phyloP scores from a whole-genome alignment of 2,797 vertebrate genomes.

The Antennarius maculatus region DNA sequence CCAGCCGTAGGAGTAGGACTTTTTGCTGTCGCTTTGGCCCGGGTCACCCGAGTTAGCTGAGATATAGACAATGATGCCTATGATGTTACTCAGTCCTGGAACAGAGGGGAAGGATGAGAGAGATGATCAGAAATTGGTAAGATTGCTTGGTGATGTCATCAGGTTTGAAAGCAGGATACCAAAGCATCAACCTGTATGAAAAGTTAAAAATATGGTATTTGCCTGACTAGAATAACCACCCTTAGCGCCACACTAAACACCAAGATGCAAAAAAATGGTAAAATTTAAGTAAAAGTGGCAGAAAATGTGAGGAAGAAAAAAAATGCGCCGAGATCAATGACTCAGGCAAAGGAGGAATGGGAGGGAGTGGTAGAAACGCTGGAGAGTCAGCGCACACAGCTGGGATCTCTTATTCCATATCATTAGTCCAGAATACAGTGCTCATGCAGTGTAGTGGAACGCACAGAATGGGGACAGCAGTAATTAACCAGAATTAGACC shows the following conservation, averaged over 20 bases:
- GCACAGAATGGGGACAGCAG: slow-evolving; percentile 65
- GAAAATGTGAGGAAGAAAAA: not conserved
- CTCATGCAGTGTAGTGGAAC: slow-evolving; percentile 62
- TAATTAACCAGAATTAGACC: slow-evolving; percentile 73
- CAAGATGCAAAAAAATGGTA: not conserved
- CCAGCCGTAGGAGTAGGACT: slow-evolving; percentile 99
- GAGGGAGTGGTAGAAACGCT: slow-evolving; percentile 10
- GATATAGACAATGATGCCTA: slow-evolving; percentile 98
- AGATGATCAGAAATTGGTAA: not conserved
- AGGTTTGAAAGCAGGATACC: no score
- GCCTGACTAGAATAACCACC: not conserved
- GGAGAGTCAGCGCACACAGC: slow-evolving; percentile 55
- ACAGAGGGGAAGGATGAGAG: slow-evolving; percentile 5
- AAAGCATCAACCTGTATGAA: no score
- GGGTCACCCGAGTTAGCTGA: slow-evolving; percentile 97
- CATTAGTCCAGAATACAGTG: slow-evolving; percentile 69
- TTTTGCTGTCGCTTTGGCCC: slow-evolving; percentile 97
- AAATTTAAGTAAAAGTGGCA: no score
- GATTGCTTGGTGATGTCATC: not conserved
- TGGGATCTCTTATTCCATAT: slow-evolving; percentile 70
- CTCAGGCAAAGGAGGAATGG: not conserved
- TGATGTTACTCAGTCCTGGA: slow-evolving; percentile 96
- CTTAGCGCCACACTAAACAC: not conserved
- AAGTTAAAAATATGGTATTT: not conserved
- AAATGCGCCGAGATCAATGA: not conserved